Evolutionary conservation across 1,140 invertebrate genomes (phyloP), one percentile per base, ranked within the genome.

Genomic region (Zeugodacus cucurbitae): DNA sequence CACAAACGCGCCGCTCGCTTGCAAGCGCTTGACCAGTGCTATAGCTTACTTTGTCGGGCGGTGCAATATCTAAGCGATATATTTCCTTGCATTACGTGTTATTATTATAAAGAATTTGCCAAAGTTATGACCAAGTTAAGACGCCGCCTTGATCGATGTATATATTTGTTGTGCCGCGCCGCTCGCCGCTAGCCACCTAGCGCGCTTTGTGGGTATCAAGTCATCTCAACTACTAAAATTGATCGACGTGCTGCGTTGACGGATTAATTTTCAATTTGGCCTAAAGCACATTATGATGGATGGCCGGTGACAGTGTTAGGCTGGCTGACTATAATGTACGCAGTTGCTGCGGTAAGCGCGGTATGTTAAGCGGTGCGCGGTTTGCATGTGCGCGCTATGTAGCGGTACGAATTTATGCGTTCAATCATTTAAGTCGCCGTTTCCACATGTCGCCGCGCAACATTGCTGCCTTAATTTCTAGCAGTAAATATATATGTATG

Each of bases 251-350:
- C n/a, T 14, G 29, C 41, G 48, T 78, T 88, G 87, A 88, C 64
- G 87, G 64, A 88, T 88, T 88, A 88, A 88, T 88, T 88, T 57
- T 78, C 87, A 74, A 78, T 88, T 88, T 88, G 87, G 87, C 67
- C 67, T 78, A 88, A 70, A 70, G n/a, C 87, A 74, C 62, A 88
- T 74, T 74, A 88, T 88, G 87, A 88, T 88, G 67, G 87, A 88
- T 88, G 87, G 58, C 85, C 29, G 44, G 57, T 59, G 85, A 58
- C 85, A 59, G 48, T 17, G 67, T 32, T 74, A 74, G 67, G 32
- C 67, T 32, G 37, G 11, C 22, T 32, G 67, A 37, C 67, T 37
- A 22, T 10, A 54, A 17, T 48, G 44, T 48, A 26, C 29, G 62
- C n/a, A 17, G n/a, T 17, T 32, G 11, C 10, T 11, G 67, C 32